Base-by-base conservation (phyloP, 2,888 invertebrate genomes). In the Aspidapion aeneum region DNA sequence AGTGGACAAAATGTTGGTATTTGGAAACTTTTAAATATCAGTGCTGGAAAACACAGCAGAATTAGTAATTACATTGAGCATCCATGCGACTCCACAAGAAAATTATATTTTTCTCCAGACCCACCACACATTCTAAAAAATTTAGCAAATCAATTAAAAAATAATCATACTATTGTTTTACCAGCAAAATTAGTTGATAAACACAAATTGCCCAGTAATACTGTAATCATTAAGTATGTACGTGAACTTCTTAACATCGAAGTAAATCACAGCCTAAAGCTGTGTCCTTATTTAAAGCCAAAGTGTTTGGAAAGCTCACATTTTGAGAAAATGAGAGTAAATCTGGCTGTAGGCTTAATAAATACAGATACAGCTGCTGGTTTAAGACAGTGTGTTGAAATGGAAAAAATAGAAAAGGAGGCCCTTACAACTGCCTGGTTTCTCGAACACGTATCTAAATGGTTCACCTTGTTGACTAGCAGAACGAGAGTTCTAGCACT, bases 341-440 rank as follows among this genome's bases (percentile, higher is more conserved):
- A 52, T 17, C 70, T 63, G 35, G 70, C 71, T 12, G 68, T 64
- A 17, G 67, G 67, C 64, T 66, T 71, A 7, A 18, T 71, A 17
- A 64, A 35, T 35, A 35, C 35, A 35, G 35, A 35, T 35, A 35
- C 35, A 35, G 35, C 35, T 35, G 35, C 35, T 35, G 35, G 35
- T 35, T 35, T 35, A 35, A 35, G 12, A 35, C 35, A 35, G 35
- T 35, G 12, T 12, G 35, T 35, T 35, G 35, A 35, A 12, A 35
- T 35, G 35, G 35, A 35, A 35, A n/a, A 35, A 9, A 55, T 62
- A 9, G 65, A 69, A 58, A 66, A 62, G 35, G 61, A 61, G 51
- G 68, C 68, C 63, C 54, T 63, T 48, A 72, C 70, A 18, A 70
- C 71, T 48, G 70, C 70, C 7, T 72, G 69, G 71, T 72, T 70